Evolutionary conservation across 2,797 vertebrate genomes (phyloP), one percentile per base, ranked within the genome.

Genomic region (Melanotaenia nigrans): DNA sequence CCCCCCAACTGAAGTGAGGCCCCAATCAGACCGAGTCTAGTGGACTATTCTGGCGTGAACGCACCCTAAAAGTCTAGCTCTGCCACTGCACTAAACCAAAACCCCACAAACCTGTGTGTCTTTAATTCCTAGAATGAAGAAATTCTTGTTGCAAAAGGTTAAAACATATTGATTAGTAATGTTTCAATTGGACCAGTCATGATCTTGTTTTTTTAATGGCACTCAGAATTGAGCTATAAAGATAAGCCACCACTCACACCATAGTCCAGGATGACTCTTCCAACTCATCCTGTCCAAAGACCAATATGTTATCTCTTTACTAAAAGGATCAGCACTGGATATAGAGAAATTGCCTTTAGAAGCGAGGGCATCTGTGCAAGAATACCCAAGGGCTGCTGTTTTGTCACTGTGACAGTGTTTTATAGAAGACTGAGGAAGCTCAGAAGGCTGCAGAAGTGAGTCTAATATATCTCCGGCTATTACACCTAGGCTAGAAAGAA

Each of bases 341-440:
- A 84, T 82, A 91, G 91, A 94, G 86, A 78, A 80, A 92, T 87
- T 59, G 85, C 88, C 82, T 77, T 28, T 25, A 82, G 88, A 90
- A 68, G 81, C 85, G 76, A 76, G 80, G 80, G 85, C 79, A 90
- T 87, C 87, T 90, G 87, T 84, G 89, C 87, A 85, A 61, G 33
- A 82, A 90, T 77, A 91, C 88, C 92, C 89, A 85, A 66, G 86
- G 89, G 91, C 91, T 82, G 77, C 90, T 85, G 89, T 93, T 93
- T 90, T 94, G 91, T 93, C 92, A 93, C 88, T 87, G 83, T 94
- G 93, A 93, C 92, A 93, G 87, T 90, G 87, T 87, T 93, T 92
- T 92, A 91, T 91, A 91, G 92, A 92, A 90, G 87, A 84, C 89
- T 68, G 82, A 88, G 89, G 90, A 91, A 92, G 88, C 87, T 89